These are phyloP conservation scores for Tringa solitaria DNA, from an alignment of 2,113 vertebrate genomes.

Conservation along the genomic window DNA sequence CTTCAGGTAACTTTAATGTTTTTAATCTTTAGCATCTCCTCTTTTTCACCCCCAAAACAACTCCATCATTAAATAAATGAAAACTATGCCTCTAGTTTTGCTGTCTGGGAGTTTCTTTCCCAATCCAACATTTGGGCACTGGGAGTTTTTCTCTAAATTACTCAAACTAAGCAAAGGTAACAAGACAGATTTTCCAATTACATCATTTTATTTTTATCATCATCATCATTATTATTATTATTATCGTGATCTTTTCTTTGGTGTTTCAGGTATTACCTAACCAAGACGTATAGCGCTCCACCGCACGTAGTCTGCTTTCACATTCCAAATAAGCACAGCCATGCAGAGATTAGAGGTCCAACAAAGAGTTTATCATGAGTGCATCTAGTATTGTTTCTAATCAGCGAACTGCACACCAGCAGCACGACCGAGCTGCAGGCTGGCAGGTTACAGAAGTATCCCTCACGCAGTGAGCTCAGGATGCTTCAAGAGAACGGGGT, in stretches of 20 bases:
- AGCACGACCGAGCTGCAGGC: neutral
- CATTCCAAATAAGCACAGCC: conserved; percentile 37
- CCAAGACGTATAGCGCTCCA: neutral
- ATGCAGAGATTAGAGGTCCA: conserved; percentile 62
- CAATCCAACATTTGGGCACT: neutral
- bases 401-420: conserved; percentile 29
- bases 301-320: conserved; percentile 50
- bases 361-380: conserved; percentile 59
- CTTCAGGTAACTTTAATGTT: neutral
- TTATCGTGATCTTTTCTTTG: conserved; percentile 2
- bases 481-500: neutral
- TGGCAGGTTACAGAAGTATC: neutral
- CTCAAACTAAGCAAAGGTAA: neutral
- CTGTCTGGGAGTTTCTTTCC: neutral
- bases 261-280: conserved; percentile 32
- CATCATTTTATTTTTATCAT: conserved; percentile 54
- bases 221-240: neutral
- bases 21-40: neutral
- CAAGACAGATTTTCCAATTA: conserved; percentile 9
- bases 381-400: conserved; percentile 58
- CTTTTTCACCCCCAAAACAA: neutral
- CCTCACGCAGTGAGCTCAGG: neutral
- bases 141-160: neutral
- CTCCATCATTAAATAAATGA: neutral
- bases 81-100: neutral